These are phyloP conservation scores for Drosophila pseudotalamancana DNA, from an alignment of 2,888 invertebrate species.

Conservation along the genomic window DNA sequence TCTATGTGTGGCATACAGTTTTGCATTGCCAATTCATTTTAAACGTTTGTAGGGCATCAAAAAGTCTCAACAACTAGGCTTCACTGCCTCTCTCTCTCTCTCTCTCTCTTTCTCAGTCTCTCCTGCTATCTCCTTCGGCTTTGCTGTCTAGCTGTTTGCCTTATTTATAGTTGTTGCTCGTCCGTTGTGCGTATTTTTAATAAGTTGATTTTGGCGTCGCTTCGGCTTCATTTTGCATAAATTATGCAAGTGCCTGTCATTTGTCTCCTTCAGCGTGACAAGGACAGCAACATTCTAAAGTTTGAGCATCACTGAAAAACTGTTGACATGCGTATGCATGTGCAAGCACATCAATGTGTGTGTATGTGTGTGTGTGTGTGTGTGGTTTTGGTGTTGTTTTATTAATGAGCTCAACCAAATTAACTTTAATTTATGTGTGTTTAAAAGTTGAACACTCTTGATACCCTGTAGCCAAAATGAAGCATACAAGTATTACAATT, in stretches of 20 bases:
- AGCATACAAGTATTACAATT: neutral
- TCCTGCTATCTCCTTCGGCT: too few species aligned
- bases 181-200: conserved; percentile 67
- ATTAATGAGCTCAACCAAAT: conserved; percentile 76
- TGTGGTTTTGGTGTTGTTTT: conserved; percentile 46
- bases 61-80: too few species aligned
- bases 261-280: conserved; percentile 29
- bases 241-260: conserved; percentile 62
- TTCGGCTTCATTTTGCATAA: conserved; percentile 72
- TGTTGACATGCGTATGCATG: conserved; percentile 3
- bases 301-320: conserved; percentile 37
- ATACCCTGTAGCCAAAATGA: neutral
- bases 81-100: neutral
- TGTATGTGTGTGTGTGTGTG: conserved; percentile 11
- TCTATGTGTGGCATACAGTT: neutral
- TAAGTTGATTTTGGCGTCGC: conserved; percentile 70
- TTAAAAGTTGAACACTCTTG: conserved; percentile 28
- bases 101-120: neutral
- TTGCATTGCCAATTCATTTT: too few species aligned
- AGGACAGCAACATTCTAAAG: conserved; percentile 42
- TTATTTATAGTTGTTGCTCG: conserved; percentile 70
- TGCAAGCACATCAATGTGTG: conserved; percentile 17
- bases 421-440: conserved; percentile 67
- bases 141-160: conserved; percentile 26
- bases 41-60: too few species aligned